phyloP scores from a whole-genome alignment of 2,797 vertebrate species.

The Emydoidea blandingii region DNA sequence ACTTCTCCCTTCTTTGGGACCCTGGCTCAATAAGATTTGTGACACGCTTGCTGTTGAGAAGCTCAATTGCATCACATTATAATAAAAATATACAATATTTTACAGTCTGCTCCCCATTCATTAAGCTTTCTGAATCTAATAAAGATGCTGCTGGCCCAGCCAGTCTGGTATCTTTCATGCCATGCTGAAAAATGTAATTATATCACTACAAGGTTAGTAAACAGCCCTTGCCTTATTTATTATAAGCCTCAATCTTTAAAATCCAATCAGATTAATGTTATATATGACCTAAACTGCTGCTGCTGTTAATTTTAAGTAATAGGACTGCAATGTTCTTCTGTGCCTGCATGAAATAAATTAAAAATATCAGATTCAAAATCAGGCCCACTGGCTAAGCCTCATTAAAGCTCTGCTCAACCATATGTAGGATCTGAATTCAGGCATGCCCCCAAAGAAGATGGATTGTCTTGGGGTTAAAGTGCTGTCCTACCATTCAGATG shows the following conservation, averaged over 20 bases:
- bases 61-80: slow-evolving; percentile 14
- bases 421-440: neutral
- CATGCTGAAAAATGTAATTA: slow-evolving; percentile 45
- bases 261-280: slow-evolving; percentile 65
- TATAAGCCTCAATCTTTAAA: slow-evolving; percentile 24
- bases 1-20: neutral
- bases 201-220: slow-evolving; percentile 46
- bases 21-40: neutral
- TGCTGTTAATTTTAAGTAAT: slow-evolving; percentile 37
- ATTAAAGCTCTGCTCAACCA: neutral
- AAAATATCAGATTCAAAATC: neutral
- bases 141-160: slow-evolving; percentile 38
- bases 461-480: neutral
- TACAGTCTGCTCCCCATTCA: slow-evolving; percentile 48
- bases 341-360: neutral
- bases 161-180: slow-evolving; percentile 25
- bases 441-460: neutral
- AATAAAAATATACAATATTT: slow-evolving; percentile 19
- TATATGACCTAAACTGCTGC: slow-evolving; percentile 5
- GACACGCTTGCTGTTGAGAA: slow-evolving; percentile 9
- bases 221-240: slow-evolving; percentile 57
- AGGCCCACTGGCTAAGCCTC: neutral
- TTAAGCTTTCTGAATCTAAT: slow-evolving; percentile 10
- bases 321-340: neutral
- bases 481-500: neutral